Base-by-base conservation (phyloP, 2,888 invertebrate genomes). In the Orgyia antiqua region DNA sequence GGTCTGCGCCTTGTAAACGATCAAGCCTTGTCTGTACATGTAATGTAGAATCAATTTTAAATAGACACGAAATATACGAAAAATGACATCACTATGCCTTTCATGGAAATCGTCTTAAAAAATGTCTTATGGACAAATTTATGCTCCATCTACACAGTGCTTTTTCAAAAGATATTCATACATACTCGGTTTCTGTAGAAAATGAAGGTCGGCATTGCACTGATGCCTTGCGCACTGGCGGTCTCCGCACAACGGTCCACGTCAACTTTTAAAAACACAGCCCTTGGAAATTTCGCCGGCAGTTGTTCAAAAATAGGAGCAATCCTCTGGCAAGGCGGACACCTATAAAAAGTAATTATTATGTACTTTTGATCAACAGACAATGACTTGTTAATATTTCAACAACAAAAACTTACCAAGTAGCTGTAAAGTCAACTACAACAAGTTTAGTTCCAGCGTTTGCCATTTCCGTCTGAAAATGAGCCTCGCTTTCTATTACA, bases 171-270 rank as follows among this genome's bases (percentile, higher is more conserved):
- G n/a, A n/a, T n/a, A n/a, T n/a, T n/a, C n/a, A 20, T 29, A 48
- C 64, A 43, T 71, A 92, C 92, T 68, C 92, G 89, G 70, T 94
- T 98, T 51, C 94, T 91, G 72, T 95, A 98, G 68, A 99, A 96
- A 50, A 97, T 91, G 67, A 99, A 99, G 0, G 99, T 99, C 12
- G 99, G 99, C 98, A 99, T 98, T 0, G 98, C 96, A 33, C 93
- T 93, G 21, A 99, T 94, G 31, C 95, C 95, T 67, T 98, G 94
- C 8, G 90, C 87, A 13, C 92, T 90, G 1, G 98, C 97, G 6
- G 95, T 94, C 52, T 95, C 97, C 51, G 92, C 92, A 58, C 96
- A 98, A 74, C 93, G 91, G 65, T 99, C 98, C 10, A 99, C 98
- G 74, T 98, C 97, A 5, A 99, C 95, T 82, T 98, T 97, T 9